Percentiles rank a stretch among this genome's conserved stretches.
Conservation (phyloP, 2,797 vertebrate species). For the Myiothlypis coronata region DNA sequence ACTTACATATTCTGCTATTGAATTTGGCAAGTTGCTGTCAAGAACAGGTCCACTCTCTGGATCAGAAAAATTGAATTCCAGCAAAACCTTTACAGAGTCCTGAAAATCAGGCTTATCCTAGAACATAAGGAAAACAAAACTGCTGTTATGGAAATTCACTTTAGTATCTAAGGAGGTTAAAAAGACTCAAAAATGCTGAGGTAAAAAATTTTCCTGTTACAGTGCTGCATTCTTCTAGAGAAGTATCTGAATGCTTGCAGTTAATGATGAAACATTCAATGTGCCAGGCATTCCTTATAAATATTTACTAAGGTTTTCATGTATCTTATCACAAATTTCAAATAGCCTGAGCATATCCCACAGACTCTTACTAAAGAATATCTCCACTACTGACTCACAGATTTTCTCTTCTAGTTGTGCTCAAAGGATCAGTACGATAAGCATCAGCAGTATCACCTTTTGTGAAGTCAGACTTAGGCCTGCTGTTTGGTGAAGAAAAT, state of each 20-base stretch:
- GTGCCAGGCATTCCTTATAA: not conserved
- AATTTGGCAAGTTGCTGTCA: constrained; percentile 83
- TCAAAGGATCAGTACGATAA: not conserved
- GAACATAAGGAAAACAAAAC: not conserved
- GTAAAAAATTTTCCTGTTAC: not conserved
- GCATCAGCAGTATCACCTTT: not conserved
- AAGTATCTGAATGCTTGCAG: not conserved
- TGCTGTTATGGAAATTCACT: not conserved
- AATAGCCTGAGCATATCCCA: not conserved
- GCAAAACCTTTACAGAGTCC: constrained; percentile 86
- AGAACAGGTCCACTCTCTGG: constrained; percentile 88
- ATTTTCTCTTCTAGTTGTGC: not conserved
- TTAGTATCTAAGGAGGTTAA: not conserved
- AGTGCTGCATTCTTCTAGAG: not conserved
- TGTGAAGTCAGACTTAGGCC: not conserved
- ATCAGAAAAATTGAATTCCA: constrained; percentile 86
- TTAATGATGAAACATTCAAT: not conserved
- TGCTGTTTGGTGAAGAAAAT: not conserved
- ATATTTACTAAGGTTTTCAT: not conserved
- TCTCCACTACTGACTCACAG: not conserved
- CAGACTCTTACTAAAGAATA: not conserved
- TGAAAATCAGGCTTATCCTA: constrained; percentile 91
- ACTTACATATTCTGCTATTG: constrained; percentile 88
- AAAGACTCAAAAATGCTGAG: not conserved
- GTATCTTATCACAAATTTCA: not conserved